Conservation (phyloP, 2,888 invertebrate species). For the Macrophya alboannulata region DNA sequence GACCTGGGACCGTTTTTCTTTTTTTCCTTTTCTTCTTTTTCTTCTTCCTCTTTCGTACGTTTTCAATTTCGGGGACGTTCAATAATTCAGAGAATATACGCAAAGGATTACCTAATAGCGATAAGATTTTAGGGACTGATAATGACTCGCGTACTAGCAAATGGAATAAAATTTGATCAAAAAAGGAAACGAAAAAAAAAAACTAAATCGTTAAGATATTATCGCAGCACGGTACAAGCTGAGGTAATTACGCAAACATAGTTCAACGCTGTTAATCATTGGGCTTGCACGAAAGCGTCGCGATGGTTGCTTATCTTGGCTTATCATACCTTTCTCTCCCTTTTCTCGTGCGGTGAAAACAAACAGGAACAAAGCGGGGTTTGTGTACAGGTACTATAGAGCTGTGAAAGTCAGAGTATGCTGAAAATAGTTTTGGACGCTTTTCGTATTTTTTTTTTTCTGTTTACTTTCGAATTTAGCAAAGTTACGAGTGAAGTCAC, state of each 20-base stretch:
- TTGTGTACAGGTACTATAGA: not conserved
- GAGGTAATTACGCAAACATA: constrained; percentile 24
- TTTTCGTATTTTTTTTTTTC: not conserved
- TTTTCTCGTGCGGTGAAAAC: not conserved
- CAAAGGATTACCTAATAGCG: not conserved
- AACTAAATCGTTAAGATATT: constrained; percentile 35
- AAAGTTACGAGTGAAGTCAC: not conserved
- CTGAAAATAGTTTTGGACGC: not conserved
- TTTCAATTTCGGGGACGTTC: not conserved
- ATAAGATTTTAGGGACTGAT: not conserved
- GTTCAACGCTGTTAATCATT: constrained; percentile 30
- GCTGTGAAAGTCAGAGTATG: not conserved
- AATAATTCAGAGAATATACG: constrained; percentile 14
- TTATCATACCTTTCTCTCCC: constrained; percentile 14
- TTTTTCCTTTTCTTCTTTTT: not conserved
- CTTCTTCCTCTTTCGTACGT: not conserved
- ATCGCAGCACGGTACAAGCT: constrained; percentile 6
- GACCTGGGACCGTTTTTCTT: not conserved
- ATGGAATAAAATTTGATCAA: not conserved
- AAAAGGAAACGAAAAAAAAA: not conserved
- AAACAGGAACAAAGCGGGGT: constrained; percentile 20
- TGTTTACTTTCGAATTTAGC: not conserved
- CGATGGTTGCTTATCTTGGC: constrained; percentile 27
- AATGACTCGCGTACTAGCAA: too few relatives aligned
- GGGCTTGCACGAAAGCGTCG: constrained; percentile 19